Evolutionary conservation across 2,888 invertebrate genomes (phyloP).

Genomic region (Microctonus aethiopoides): DNA sequence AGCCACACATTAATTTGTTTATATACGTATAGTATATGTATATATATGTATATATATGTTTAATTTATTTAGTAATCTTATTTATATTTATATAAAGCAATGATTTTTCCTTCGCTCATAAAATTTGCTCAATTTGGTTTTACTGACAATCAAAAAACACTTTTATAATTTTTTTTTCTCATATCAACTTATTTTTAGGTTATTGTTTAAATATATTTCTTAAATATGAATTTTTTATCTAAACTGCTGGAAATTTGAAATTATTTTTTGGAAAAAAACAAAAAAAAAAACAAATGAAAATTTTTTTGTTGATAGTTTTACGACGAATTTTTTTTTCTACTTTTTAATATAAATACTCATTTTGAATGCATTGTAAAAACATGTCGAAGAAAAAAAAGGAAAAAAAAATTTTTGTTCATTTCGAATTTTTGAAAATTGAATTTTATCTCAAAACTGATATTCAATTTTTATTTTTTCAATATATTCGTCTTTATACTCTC

Average conservation of each 20-base stretch:
- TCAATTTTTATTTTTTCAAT: too few species aligned
- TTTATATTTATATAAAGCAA: conserved; percentile 32
- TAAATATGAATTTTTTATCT: neutral
- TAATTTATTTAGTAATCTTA: conserved; percentile 34
- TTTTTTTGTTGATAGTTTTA: neutral
- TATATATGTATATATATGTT: conserved; percentile 43
- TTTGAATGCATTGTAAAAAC: too few species aligned
- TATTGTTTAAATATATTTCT: neutral
- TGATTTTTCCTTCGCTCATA: conserved; percentile 29
- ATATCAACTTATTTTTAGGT: conserved; percentile 1
- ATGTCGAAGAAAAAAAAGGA: too few species aligned
- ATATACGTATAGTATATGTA: conserved; percentile 34
- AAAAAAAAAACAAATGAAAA: neutral
- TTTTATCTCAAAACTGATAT: too few species aligned
- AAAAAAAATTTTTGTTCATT: too few species aligned
- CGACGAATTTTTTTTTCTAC: too few species aligned
- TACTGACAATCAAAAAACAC: conserved; percentile 16
- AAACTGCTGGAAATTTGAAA: neutral
- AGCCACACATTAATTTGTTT: conserved; percentile 64
- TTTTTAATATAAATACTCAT: too few species aligned
- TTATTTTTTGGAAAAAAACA: neutral
- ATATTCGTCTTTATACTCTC: too few species aligned
- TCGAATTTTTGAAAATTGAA: too few species aligned
- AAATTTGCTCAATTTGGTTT: conserved; percentile 22
- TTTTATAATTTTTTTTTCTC: conserved; percentile 23